A percentile compares a stretch with the other conserved stretches of the same genome.
These are phyloP conservation scores for Recurvirostra avosetta DNA, from an alignment of 2,113 vertebrate species.

Conservation along the genomic window DNA sequence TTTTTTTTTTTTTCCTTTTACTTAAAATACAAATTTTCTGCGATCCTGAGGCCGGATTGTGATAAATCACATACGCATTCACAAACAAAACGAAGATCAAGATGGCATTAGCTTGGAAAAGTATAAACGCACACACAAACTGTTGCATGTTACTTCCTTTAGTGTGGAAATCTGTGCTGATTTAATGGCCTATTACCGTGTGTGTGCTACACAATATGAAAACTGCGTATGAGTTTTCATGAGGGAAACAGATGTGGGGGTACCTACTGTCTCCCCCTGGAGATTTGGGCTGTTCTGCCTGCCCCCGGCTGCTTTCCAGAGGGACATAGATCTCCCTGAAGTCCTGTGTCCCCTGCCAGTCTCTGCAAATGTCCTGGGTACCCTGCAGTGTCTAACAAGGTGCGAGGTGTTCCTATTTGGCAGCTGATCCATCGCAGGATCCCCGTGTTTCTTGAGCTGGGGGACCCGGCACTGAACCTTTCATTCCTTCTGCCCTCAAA, in stretches of 20 bases:
- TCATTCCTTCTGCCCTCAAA: background rate
- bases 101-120: background rate
- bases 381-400: background rate
- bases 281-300: background rate
- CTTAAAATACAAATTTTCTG: background rate
- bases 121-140: accelerated
- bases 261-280: background rate
- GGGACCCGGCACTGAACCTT: background rate
- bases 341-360: background rate
- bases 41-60: background rate
- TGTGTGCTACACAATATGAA: too few relatives aligned
- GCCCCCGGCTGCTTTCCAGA: background rate
- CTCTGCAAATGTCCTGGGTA: background rate
- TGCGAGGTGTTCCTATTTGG: background rate
- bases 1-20: background rate
- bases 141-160: background rate
- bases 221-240: background rate
- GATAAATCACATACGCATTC: background rate
- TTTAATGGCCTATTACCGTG: accelerated
- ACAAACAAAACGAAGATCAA: background rate
- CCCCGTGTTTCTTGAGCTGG: background rate
- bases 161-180: background rate
- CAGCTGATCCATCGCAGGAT: background rate
- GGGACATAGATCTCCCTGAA: background rate
- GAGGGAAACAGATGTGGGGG: accelerated